Percentiles rank a stretch among this genome's conserved stretches.
Conservation (phyloP, 2,888 invertebrate genomes). For the Ophioninae sp. region DNA sequence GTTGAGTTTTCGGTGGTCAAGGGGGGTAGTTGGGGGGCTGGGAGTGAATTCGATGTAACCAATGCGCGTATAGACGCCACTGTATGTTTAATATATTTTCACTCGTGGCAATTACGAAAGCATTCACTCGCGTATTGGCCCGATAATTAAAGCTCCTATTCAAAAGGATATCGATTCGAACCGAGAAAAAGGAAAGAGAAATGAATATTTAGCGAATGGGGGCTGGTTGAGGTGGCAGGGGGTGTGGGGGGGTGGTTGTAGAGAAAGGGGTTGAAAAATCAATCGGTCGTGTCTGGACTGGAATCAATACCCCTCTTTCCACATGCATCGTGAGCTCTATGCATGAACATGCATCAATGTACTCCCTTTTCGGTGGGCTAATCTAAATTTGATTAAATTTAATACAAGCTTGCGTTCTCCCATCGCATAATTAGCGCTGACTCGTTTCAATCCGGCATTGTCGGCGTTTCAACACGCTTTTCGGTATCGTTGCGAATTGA, state of each 20-base stretch:
- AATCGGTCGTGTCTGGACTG: conserved; percentile 24
- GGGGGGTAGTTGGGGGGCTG: not conserved
- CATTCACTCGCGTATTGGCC: conserved; percentile 54
- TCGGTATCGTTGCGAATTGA: not conserved
- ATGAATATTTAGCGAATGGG: not conserved
- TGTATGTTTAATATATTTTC: conserved; percentile 32
- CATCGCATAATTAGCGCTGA: conserved; percentile 43
- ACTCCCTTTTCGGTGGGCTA: conserved; percentile 14
- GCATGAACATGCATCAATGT: conserved; percentile 11
- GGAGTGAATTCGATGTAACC: conserved; percentile 22
- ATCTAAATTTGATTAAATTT: conserved; percentile 58
- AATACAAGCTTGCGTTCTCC: conserved; percentile 43
- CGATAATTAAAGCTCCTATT: conserved; percentile 58
- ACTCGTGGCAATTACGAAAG: conserved; percentile 48
- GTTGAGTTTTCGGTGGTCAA: not conserved
- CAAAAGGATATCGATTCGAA: conserved; percentile 42
- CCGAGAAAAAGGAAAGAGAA: conserved; percentile 1
- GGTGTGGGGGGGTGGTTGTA: not conserved
- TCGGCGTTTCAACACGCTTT: conserved; percentile 35
- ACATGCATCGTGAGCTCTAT: not conserved
- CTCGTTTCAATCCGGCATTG: conserved; percentile 45
- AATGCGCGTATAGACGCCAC: conserved; percentile 1
- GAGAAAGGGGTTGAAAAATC: conserved; percentile 26
- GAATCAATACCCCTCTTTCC: conserved; percentile 26
- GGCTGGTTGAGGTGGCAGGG: not conserved